Percentiles rank a stretch among this genome's conserved stretches.
Evolutionary conservation across 2,113 vertebrate species (phyloP).

Genomic region (Arvicanthis niloticus): DNA sequence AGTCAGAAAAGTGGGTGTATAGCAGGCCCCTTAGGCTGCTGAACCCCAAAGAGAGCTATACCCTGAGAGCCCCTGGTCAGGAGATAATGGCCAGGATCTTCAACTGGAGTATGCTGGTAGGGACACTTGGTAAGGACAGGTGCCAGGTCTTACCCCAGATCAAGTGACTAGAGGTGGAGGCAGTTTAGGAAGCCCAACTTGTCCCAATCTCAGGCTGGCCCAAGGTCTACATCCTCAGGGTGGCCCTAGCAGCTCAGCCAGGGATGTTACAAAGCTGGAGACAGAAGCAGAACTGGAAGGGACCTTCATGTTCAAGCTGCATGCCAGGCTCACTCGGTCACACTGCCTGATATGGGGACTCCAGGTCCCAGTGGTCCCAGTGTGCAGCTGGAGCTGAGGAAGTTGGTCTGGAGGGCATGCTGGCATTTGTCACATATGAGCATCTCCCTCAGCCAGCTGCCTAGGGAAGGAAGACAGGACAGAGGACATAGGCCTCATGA

Average conservation of each 20-base stretch:
- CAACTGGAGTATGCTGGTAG: neutral
- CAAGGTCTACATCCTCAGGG: neutral
- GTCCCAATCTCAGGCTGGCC: neutral
- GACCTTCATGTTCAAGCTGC: neutral
- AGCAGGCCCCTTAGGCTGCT: neutral
- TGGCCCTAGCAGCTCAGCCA: neutral
- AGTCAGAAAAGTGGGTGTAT: neutral
- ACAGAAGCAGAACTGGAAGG: neutral
- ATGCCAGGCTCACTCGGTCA: neutral
- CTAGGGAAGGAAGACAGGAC: no score
- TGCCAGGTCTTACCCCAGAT: neutral
- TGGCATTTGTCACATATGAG: neutral
- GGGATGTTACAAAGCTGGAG: neutral
- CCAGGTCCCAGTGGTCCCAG: neutral
- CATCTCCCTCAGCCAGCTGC: neutral
- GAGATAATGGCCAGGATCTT: neutral
- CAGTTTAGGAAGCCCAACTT: neutral
- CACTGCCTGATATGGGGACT: neutral
- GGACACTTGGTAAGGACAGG: neutral
- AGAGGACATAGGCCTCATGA: neutral
- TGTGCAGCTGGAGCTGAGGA: neutral
- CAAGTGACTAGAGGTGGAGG: no score
- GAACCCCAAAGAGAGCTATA: neutral
- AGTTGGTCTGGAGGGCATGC: accelerated
- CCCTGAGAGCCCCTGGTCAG: neutral